Evolutionary conservation across 1,140 invertebrate species (phyloP).

Genomic region (Panulirus ornatus): DNA sequence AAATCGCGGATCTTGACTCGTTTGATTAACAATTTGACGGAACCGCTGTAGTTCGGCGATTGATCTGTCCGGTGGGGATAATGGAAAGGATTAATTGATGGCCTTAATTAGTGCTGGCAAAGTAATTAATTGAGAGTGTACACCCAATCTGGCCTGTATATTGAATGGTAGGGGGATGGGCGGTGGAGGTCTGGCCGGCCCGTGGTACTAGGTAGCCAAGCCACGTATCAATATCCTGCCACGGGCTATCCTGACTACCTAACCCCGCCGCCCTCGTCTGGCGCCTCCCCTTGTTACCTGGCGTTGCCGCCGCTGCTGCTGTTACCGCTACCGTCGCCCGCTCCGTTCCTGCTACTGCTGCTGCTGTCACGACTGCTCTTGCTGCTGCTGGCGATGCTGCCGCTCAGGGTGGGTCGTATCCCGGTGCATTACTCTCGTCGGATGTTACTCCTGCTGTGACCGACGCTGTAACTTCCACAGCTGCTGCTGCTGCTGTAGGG

Average conservation of each 20-base stretch:
- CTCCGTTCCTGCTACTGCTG: background rate
- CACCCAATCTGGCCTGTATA: constrained; percentile 21
- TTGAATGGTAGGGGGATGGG: background rate
- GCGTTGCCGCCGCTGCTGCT: background rate
- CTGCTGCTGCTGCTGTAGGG: background rate
- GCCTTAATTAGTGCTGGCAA: constrained; percentile 15
- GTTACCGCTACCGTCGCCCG: background rate
- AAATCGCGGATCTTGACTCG: constrained; percentile 1
- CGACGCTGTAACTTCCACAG: background rate
- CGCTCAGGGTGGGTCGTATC: too few species aligned
- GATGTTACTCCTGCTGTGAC: background rate
- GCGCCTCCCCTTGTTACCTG: background rate
- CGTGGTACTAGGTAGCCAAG: background rate
- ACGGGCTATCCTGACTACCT: background rate
- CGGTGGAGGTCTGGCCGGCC: background rate
- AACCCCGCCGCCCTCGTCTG: background rate
- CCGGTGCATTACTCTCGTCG: too few species aligned
- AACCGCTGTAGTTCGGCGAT: background rate
- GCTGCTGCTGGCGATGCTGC: background rate
- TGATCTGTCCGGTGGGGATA: constrained; percentile 17
- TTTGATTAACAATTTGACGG: constrained; percentile 14
- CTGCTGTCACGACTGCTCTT: background rate
- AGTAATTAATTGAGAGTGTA: constrained; percentile 18
- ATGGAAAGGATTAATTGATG: constrained; percentile 23
- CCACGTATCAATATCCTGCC: constrained; percentile 1